Conservation (phyloP, 2,888 invertebrate genomes). For the Drosophila antonietae region DNA sequence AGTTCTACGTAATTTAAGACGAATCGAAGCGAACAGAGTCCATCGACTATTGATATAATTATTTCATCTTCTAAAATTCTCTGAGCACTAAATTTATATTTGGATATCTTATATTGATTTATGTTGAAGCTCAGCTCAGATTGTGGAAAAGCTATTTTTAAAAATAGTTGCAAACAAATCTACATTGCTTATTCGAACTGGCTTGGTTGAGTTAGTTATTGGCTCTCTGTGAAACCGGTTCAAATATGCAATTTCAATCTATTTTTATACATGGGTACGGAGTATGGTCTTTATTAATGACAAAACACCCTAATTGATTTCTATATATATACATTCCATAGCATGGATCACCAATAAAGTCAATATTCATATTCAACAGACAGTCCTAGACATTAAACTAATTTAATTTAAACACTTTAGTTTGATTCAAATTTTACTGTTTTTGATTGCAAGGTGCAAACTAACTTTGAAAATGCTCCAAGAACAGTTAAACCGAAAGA, state of each 20-base stretch:
- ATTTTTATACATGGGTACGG: no score
- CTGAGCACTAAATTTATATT: not conserved
- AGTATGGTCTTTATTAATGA: not conserved
- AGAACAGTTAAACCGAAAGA: no score
- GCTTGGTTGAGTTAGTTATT: not conserved
- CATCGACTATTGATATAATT: not conserved
- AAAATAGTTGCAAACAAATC: not conserved
- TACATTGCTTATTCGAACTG: constrained; percentile 1
- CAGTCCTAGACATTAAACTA: no score
- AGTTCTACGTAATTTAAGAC: constrained; percentile 1
- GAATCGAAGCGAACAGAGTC: no score
- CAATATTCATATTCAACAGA: no score
- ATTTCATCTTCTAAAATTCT: not conserved
- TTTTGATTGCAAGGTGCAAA: no score
- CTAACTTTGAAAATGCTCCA: no score
- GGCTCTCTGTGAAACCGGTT: not conserved
- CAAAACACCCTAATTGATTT: not conserved
- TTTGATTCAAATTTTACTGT: no score
- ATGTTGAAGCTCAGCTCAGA: not conserved
- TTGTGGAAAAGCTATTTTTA: not conserved
- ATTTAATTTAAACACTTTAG: no score
- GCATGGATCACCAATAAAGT: no score
- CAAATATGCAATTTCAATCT: not conserved
- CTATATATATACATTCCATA: not conserved
- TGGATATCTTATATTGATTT: not conserved